These are phyloP conservation scores for Limanda limanda DNA, from an alignment of 2,113 vertebrate species.

Conservation along the genomic window DNA sequence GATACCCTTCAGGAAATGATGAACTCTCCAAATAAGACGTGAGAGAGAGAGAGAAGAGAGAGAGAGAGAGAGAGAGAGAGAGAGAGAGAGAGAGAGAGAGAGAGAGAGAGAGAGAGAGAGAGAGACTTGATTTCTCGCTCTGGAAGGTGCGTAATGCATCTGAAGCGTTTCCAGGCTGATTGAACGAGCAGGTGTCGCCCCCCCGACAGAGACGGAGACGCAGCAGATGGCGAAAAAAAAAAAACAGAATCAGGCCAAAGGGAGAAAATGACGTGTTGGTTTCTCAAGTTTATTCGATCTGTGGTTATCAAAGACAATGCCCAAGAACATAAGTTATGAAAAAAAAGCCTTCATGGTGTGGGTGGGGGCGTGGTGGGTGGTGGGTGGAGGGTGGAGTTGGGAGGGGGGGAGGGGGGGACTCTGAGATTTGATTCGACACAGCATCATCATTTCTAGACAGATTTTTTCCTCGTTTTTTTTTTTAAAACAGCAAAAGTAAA, in stretches of 20 bases:
- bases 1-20: conserved; percentile 57
- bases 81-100: conserved; percentile 8
- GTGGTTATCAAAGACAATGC: conserved; percentile 94
- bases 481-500: conserved; percentile 71
- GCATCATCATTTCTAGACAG: conserved; percentile 78
- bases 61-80: background rate
- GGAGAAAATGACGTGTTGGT: conserved; percentile 58
- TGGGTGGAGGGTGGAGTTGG: conserved; percentile 14
- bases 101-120: background rate
- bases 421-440: conserved; percentile 81
- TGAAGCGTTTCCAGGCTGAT: conserved; percentile 39
- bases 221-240: conserved; percentile 32
- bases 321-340: conserved; percentile 87
- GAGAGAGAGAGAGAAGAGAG: too few relatives aligned
- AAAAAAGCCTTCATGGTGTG: conserved; percentile 83
- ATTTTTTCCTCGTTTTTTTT: conserved; percentile 76
- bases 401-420: conserved; percentile 32
- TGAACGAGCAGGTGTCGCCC: conserved; percentile 55
- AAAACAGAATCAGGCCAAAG: conserved; percentile 45
- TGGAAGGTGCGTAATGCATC: conserved; percentile 17
- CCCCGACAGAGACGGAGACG: background rate
- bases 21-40: background rate
- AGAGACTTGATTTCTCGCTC: conserved; percentile 16
- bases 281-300: conserved; percentile 85
- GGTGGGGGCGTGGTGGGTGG: too few relatives aligned